Base-by-base conservation (phyloP, 2,113 vertebrate species). In the Tapirus terrestris region DNA sequence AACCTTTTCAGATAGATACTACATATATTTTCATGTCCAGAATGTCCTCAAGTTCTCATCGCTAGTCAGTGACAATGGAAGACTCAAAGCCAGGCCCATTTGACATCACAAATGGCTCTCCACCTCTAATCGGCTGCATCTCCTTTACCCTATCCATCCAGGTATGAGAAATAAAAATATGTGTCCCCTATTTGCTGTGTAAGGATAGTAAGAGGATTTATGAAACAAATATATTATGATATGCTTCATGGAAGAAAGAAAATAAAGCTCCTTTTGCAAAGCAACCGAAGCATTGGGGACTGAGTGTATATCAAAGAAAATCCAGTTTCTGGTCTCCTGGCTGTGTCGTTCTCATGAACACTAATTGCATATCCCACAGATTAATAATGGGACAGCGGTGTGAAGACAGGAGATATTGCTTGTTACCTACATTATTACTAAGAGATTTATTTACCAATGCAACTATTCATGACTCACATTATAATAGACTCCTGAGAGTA, bases 181-280 rank as follows among this genome's bases (percentile, higher is more conserved):
- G 11, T 29, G 31, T 72, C 58, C 53, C 21, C 25, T 90, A 14
- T 56, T 92, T 95, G 60, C 76, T 79, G 58, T 58, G 21, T 67
- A 95, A 97, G 8, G 14, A 82, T 93, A 23, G 12, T 73, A 84
- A 94, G 63, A 83, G 39, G 25, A 92, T 97, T 95, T 94, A 82
- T 95, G 65, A 91, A 95, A 91, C 65, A 90, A 63, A 89, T 89
- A 72, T 86, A 85, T 76, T 92, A 56, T 70, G 43, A 89, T 93
- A 96, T 48, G 16, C n/a, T 85, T 95, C 67, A 72, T 67, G 13
- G 72, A 94, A 81, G 63, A 90, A 96, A 95, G 89, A 89, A 97
- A 97, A 92, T 77, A 86, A 86, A 94, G 48, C n/a, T 82, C 8
- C 43, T 79, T 39, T 63, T 81, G 65, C 58, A 79, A 39, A 91